Conservation (phyloP, 2,113 vertebrate genomes). For the Saguinus midas region DNA sequence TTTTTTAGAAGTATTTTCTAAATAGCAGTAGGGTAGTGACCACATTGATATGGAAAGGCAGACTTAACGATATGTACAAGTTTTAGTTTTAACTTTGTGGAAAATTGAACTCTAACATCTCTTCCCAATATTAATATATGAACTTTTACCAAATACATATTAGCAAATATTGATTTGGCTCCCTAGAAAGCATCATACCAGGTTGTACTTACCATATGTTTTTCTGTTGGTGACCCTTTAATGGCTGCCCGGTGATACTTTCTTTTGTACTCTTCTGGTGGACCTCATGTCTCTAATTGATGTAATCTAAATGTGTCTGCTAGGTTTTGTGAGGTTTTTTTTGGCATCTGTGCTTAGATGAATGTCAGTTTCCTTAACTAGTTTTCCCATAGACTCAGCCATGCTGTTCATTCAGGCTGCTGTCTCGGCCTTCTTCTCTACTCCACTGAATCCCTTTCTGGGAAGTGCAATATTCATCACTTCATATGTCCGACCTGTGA, state of each 20-base stretch:
- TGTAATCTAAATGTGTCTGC: background rate
- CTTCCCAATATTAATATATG: background rate
- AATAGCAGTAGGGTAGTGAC: background rate
- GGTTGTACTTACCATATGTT: background rate
- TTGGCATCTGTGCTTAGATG: background rate
- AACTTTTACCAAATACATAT: background rate
- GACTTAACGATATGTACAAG: background rate
- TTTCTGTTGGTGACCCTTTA: background rate
- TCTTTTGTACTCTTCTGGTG: background rate
- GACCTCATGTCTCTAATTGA: background rate
- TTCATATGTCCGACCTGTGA: conserved; percentile 93
- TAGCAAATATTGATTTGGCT: background rate
- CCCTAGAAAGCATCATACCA: background rate
- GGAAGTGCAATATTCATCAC: conserved; percentile 95
- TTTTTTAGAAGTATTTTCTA: conserved; percentile 30
- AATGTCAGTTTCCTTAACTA: conserved; percentile 82
- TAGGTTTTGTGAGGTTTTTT: background rate
- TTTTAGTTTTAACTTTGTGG: conserved; percentile 13
- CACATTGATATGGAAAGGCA: background rate
- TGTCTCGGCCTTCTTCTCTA: conserved; percentile 91
- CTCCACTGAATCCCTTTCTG: conserved; percentile 92
- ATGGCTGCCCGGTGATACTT: background rate
- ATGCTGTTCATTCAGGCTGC: conserved; percentile 92
- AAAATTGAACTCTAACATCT: background rate
- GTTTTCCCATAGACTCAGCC: conserved; percentile 86